Base-by-base conservation (phyloP, 2,888 invertebrate genomes). In the Melanostoma mellinum region DNA sequence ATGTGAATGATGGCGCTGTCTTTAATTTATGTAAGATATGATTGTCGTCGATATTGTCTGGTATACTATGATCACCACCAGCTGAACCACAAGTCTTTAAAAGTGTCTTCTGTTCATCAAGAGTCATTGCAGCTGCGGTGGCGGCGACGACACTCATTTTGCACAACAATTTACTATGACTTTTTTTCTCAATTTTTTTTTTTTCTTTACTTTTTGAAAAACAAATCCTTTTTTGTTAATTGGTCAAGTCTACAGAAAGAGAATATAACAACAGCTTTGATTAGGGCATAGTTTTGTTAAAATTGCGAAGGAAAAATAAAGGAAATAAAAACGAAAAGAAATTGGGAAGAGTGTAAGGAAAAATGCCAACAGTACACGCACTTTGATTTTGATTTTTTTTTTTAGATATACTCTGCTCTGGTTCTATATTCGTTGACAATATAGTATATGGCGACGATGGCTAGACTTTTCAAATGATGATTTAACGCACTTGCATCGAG, bases 31-130 rank as follows among this genome's bases (percentile, higher is more conserved):
- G 86, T 80, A 86, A 86, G 76, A 81, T 87, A 86, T 75, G 87
- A 77, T 86, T 87, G 65, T 86, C 88, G 73, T 86, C 82, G 48
- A 58, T 74, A 74, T 36, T 77, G 44, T 78, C 82, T 68, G 73
- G 72, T 56, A 77, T 68, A 77, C 53, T 73, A 72, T 82, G 75
- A 58, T 82, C 75, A 76, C 79, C 84, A 67, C 80, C 85, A 80
- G 78, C 85, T 63, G 61, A 61, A 65, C 42, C 71, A 68, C 81
- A 90, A 88, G 87, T 89, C 87, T 90, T 90, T 89, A 90, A 89
- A 87, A 90, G 89, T 78, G 90, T 90, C 90, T 90, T 90, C 86
- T 90, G 90, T 89, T 90, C 90, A 89, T 90, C 90, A 89, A 90
- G 88, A 88, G 90, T 90, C 90, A 90, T 90, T 88, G 90, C 90